Conservation (phyloP, 2,888 invertebrate species). For the Machimus rusticus region DNA sequence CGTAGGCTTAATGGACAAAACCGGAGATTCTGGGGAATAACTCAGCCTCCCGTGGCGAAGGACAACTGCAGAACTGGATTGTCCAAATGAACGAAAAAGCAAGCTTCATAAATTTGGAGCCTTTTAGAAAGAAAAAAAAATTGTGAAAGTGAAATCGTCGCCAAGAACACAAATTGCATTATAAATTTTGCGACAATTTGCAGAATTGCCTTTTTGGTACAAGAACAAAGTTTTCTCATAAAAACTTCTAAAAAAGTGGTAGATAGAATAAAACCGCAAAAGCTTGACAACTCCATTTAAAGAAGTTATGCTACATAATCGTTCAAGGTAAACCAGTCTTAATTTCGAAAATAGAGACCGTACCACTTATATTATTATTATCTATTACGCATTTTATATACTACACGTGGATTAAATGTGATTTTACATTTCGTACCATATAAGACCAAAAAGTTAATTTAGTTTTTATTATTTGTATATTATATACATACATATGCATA, state of each 20-base stretch:
- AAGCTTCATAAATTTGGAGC: not conserved
- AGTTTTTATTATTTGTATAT: too few species aligned
- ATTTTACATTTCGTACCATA: not conserved
- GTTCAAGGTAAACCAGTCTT: not conserved
- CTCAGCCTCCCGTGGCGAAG: not conserved
- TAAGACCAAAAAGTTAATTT: too few species aligned
- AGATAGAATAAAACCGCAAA: not conserved
- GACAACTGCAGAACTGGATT: not conserved
- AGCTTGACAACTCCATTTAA: not conserved
- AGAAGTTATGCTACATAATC: not conserved
- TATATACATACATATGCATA: too few species aligned
- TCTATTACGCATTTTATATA: not conserved
- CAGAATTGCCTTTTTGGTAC: not conserved
- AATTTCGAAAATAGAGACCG: not conserved
- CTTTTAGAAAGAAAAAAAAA: not conserved
- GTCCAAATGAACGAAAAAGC: not conserved
- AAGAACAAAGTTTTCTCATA: not conserved
- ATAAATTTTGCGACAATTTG: not conserved
- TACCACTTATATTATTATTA: not conserved
- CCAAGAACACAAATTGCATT: not conserved
- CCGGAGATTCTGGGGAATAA: not conserved
- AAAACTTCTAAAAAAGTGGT: not conserved
- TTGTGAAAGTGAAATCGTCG: not conserved
- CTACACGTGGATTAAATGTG: not conserved
- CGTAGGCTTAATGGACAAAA: not conserved